Conservation (phyloP, 53 echinoderm and acorn worm genomes). For the Stichopus horrens region DNA sequence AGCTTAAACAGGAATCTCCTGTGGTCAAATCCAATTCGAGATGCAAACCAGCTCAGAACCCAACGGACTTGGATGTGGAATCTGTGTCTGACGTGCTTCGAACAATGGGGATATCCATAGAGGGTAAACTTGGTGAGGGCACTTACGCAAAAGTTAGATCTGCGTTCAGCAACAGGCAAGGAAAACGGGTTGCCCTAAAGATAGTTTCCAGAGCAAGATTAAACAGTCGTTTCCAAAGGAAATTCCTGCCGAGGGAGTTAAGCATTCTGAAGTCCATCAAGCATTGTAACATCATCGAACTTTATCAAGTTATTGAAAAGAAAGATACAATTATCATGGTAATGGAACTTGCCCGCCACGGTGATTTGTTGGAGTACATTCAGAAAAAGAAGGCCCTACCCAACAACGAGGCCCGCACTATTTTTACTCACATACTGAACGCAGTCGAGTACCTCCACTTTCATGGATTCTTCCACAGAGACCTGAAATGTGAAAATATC, state of each 20-base stretch:
- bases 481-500: constrained; percentile 91
- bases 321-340: constrained; percentile 73
- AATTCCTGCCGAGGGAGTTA: constrained; percentile 86
- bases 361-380: constrained; percentile 77
- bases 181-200: constrained; percentile 73
- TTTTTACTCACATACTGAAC: constrained; percentile 73
- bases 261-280: constrained; percentile 60
- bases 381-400: constrained; percentile 64
- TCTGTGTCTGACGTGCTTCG: constrained; percentile 32
- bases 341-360: constrained; percentile 78
- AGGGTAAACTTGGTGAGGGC: constrained; percentile 80
- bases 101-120: constrained; percentile 44
- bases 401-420: constrained; percentile 58
- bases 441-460: constrained; percentile 79
- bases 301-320: constrained; percentile 61
- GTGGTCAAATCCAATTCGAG: not conserved
- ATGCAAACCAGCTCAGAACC: constrained; percentile 42
- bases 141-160: constrained; percentile 88
- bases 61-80: constrained; percentile 38
- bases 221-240: constrained; percentile 72
- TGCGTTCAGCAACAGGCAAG: constrained; percentile 52
- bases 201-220: constrained; percentile 69
- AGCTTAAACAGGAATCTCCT: not conserved
- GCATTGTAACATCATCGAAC: constrained; percentile 70
- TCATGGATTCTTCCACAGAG: constrained; percentile 78